These are phyloP conservation scores for Hipparchia sbordonii DNA, from an alignment of 2,888 invertebrate genomes.

Conservation along the genomic window DNA sequence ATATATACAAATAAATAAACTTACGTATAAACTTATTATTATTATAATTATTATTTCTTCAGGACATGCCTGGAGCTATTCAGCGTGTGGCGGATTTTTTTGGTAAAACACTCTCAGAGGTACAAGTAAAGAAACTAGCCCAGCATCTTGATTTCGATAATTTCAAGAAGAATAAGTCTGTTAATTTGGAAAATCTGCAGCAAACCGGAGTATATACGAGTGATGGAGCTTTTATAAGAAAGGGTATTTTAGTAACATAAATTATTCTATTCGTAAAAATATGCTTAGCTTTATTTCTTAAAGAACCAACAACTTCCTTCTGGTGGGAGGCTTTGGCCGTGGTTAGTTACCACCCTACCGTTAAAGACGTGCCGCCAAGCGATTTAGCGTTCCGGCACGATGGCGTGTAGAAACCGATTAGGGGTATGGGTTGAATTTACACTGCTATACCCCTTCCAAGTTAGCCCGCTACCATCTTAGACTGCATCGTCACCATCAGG, in stretches of 20 bases:
- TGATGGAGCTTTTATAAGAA: constrained; percentile 82
- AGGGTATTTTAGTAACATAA: constrained; percentile 54
- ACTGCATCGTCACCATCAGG: too few relatives aligned
- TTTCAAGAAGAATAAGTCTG: constrained; percentile 88
- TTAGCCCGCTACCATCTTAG: too few relatives aligned
- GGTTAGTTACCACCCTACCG: too few relatives aligned
- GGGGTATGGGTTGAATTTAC: too few relatives aligned
- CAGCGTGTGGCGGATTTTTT: constrained; percentile 81
- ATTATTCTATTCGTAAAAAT: too few relatives aligned
- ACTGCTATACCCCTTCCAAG: too few relatives aligned
- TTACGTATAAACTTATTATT: neutral
- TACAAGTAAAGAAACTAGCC: constrained; percentile 80
- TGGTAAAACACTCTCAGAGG: constrained; percentile 69
- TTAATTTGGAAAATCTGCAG: constrained; percentile 83
- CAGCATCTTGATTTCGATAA: constrained; percentile 87
- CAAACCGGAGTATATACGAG: constrained; percentile 75
- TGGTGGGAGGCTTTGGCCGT: too few relatives aligned
- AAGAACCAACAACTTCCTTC: too few relatives aligned
- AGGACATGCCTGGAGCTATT: constrained; percentile 79
- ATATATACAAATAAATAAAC: neutral
- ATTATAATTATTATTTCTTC: constrained; percentile 2
- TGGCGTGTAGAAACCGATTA: too few relatives aligned
- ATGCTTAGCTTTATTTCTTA: too few relatives aligned
- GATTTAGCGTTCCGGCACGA: too few relatives aligned
- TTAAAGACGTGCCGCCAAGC: too few relatives aligned